A percentile compares a stretch with the other conserved stretches of the same genome.
phyloP scores from a whole-genome alignment of 2,888 invertebrate genomes.

The Lepidocyrtinus sp. region DNA sequence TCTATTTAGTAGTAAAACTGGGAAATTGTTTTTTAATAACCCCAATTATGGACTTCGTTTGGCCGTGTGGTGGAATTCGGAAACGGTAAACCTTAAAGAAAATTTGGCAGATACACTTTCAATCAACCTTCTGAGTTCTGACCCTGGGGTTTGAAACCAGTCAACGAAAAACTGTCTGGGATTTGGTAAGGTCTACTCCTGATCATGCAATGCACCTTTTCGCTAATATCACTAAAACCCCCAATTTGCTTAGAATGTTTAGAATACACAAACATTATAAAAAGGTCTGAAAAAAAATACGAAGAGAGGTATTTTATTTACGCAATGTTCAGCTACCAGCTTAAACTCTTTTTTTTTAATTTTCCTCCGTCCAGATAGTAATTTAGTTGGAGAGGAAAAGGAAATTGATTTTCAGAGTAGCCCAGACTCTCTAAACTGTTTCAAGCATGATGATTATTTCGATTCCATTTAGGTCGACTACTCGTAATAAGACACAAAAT shows the following conservation, averaged over 20 bases:
- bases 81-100: slow-evolving; percentile 31
- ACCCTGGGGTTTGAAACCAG: no score
- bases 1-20: slow-evolving; percentile 9
- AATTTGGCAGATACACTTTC: background rate
- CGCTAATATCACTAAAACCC: background rate
- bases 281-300: background rate
- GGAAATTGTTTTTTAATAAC: slow-evolving; percentile 48
- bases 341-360: background rate
- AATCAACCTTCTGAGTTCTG: background rate
- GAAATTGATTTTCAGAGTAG: slow-evolving; percentile 51
- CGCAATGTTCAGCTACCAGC: background rate
- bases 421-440: background rate
- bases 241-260: background rate
- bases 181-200: background rate
- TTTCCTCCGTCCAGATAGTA: slow-evolving; percentile 27
- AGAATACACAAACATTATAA: background rate
- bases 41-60: slow-evolving; percentile 43
- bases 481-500: background rate
- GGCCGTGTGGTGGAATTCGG: slow-evolving; percentile 24
- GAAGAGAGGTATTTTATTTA: background rate
- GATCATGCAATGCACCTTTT: background rate
- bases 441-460: background rate
- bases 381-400: slow-evolving; percentile 30
- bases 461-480: background rate
- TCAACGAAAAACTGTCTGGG: no score